Base-by-base conservation (phyloP, 2,113 vertebrate species). In the Oreamnos americanus region DNA sequence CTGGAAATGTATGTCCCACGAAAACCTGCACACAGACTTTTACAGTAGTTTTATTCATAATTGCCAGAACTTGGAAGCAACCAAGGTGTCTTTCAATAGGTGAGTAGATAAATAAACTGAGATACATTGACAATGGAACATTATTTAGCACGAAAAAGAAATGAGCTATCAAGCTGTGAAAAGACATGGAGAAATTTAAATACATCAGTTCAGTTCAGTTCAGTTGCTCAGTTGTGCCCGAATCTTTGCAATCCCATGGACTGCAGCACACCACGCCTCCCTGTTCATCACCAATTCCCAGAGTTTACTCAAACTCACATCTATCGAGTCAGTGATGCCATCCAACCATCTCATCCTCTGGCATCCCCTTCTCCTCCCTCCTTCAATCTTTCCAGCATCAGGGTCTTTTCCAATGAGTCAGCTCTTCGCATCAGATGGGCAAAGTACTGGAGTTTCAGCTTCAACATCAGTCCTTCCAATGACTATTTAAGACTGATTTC, bases 291-390 rank as follows among this genome's bases (percentile, higher is more conserved):
- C 19, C 64, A 36, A 23, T 5, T 71, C n/a, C 67, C 67, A 71
- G 64, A 67, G n/a, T 36, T 71, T 36, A 71, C n/a, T 71, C n/a
- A 71, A 12, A 71, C 9, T 71, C 64, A 71, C 1, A 1, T 71
- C 64, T n/a, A 3, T 71, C 5, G 9, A 36, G 64, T 71, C 2
- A 0, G 19, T 71, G 64, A 36, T 23, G n/a, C n/a, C 64, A 36
- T 67, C 33, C 33, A 67, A 36, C 17, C 17, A 36, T 36, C 64
- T 67, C 8, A 67, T 67, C 64, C 64, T 36, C n/a, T 67, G 8
- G 21, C 4, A 0, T 71, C 64, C 17, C 17, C 17, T 71, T 67
- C 64, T 71, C 64, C 64, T 21, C 64, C n/a, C 0, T 0, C n/a
- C 9, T 71, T 36, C 67, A 71, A 23, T 36, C n/a, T 36, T 71